Base-by-base conservation (phyloP, 2,113 vertebrate genomes). In the Microcebus jonahi region DNA sequence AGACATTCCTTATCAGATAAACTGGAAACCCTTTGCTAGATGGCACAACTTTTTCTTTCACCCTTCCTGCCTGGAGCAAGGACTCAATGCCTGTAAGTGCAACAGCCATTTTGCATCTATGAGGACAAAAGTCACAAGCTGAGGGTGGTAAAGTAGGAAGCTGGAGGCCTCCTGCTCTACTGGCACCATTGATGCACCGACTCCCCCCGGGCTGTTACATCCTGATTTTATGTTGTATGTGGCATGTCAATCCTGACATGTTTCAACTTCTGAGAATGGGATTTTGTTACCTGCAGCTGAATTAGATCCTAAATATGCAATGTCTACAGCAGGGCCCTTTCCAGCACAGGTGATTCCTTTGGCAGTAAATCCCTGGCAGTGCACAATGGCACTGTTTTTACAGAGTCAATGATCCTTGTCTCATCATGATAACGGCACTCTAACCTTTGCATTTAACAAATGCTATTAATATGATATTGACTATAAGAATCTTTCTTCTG, bases 131-230 rank as follows among this genome's bases (percentile, higher is more conserved):
- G 27, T 18, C 57, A 34, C 27, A 29, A 42, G 17, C 0, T 57
- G 14, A 80, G 8, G n/a, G 73, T 18, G n/a, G 29, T 12, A 9
- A n/a, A 91, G 55, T 5, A 36, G 48, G 13, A 73, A 73, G 45
- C 42, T 48, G 1, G 39, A 86, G n/a, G 25, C 13, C 21, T 55
- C 34, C 1, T 7, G 4, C n/a, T 53, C 13, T 25, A 31, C 70
- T 0, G 10, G n/a, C 7, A 68, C 17, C 12, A 27, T 1, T 29
- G 29, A 17, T 6, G 31, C 53, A 65, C 2, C 5, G 4, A 27
- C 13, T 29, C 17, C 31, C 53, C 48, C n/a, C 55, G 31, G 45
- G n/a, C 79, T 92, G 15, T 45, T 45, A 45, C 25, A 14, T 8
- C 53, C 11, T 21, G 31, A 18, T 70, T 39, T 42, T 65, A 48